phyloP scores from a whole-genome alignment of 2,797 vertebrate genomes.

The Toxotes lorentzi region DNA sequence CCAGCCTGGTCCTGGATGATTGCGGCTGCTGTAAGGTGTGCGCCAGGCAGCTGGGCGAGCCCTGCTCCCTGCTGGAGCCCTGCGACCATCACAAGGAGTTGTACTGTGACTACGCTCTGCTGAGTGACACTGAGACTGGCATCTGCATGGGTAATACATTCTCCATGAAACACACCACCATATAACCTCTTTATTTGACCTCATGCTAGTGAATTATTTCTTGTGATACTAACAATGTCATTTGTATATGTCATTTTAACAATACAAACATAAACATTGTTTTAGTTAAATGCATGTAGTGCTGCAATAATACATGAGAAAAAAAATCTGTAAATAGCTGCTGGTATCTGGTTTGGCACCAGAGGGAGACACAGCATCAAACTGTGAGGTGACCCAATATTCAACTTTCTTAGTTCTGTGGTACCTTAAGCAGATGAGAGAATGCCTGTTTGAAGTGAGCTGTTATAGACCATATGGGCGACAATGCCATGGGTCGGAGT shows the following conservation, averaged over 20 bases:
- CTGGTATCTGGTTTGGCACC: neutral
- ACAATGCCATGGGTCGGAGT: too few species aligned
- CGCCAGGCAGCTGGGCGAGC: constrained; percentile 82
- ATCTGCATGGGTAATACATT: constrained; percentile 84
- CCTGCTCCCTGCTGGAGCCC: constrained; percentile 80
- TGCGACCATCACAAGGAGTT: constrained; percentile 88
- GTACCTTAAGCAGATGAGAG: neutral
- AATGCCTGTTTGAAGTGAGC: neutral
- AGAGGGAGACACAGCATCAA: neutral
- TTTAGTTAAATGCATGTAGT: too few species aligned
- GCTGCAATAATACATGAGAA: too few species aligned
- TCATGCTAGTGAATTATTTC: neutral
- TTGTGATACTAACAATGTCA: too few species aligned
- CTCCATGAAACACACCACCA: neutral
- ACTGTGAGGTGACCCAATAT: neutral
- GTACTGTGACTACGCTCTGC: constrained; percentile 82
- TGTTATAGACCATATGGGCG: neutral
- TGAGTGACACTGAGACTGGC: constrained; percentile 75
- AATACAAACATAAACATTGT: too few species aligned
- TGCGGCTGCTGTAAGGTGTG: constrained; percentile 90
- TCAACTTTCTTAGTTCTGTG: neutral
- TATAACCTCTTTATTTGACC: neutral
- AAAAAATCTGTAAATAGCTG: too few species aligned
- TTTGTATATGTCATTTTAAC: too few species aligned
- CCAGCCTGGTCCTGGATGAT: constrained; percentile 84